These are phyloP conservation scores for Ambastaia sidthimunki DNA, from an alignment of 2,797 vertebrate species.

Conservation along the genomic window DNA sequence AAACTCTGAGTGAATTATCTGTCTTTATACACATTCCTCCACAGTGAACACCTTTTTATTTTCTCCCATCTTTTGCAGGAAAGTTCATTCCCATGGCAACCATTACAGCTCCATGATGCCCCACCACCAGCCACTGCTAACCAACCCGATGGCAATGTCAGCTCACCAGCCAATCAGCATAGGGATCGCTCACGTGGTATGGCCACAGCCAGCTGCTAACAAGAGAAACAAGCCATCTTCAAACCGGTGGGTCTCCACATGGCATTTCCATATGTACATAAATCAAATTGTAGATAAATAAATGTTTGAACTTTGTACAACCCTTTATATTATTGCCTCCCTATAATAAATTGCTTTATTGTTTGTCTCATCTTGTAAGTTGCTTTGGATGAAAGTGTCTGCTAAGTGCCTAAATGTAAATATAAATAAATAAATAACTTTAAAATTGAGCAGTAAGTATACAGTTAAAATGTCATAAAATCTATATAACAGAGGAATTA, in stretches of 20 bases:
- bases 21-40: not conserved
- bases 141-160: constrained; percentile 96
- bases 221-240: constrained; percentile 91
- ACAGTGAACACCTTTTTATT: constrained; percentile 1
- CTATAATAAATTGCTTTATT: too few relatives aligned
- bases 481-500: too few relatives aligned
- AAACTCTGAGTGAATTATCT: not conserved
- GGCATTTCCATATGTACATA: not conserved
- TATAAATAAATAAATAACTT: not conserved
- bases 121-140: constrained; percentile 92
- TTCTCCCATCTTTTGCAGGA: constrained; percentile 77
- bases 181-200: constrained; percentile 97
- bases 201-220: constrained; percentile 91
- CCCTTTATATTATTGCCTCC: too few relatives aligned
- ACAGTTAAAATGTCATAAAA: too few relatives aligned
- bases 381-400: too few relatives aligned
- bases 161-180: constrained; percentile 96
- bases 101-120: constrained; percentile 94
- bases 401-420: not conserved
- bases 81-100: constrained; percentile 91
- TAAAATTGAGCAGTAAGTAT: not conserved
- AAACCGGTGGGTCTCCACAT: constrained; percentile 84
- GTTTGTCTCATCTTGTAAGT: too few relatives aligned
- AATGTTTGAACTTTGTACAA: too few relatives aligned
- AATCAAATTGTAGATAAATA: not conserved